Evolutionary conservation across 2,113 vertebrate genomes (phyloP).

Genomic region (Podarcis cretensis): DNA sequence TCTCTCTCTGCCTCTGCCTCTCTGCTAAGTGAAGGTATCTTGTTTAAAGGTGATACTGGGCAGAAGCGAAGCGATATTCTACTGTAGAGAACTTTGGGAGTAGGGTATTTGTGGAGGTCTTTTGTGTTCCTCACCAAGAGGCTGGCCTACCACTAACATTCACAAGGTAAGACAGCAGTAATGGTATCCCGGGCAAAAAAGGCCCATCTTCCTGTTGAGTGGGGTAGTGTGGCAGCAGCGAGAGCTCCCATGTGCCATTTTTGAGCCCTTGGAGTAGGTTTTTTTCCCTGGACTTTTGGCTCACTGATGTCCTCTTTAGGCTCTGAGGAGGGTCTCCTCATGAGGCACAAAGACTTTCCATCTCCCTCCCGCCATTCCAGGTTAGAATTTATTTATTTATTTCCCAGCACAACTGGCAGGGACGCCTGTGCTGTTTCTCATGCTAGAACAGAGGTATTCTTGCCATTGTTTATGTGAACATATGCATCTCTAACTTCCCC

Average conservation of each 20-base stretch:
- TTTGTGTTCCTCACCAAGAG: background rate
- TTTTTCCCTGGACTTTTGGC: too few relatives aligned
- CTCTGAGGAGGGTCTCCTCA: too few relatives aligned
- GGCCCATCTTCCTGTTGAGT: background rate
- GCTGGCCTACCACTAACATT: background rate
- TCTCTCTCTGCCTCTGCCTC: too few relatives aligned
- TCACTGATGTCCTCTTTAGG: too few relatives aligned
- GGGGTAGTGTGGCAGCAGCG: too few relatives aligned
- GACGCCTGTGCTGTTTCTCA: background rate
- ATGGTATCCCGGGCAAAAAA: background rate
- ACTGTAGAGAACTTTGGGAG: background rate
- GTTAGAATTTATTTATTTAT: too few relatives aligned
- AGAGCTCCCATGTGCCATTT: too few relatives aligned
- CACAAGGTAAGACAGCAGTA: too few relatives aligned
- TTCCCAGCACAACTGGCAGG: too few relatives aligned
- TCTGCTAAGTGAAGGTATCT: background rate
- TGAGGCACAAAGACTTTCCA: too few relatives aligned
- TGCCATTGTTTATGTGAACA: background rate
- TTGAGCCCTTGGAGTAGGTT: too few relatives aligned
- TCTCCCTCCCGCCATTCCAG: too few relatives aligned
- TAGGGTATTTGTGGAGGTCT: background rate
- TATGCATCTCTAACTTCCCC: background rate
- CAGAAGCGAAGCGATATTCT: background rate
- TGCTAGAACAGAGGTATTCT: background rate
- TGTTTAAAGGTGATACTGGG: background rate